Base-by-base conservation (phyloP, 92 coral and sea anemone species). In the Siderastrea siderea region DNA sequence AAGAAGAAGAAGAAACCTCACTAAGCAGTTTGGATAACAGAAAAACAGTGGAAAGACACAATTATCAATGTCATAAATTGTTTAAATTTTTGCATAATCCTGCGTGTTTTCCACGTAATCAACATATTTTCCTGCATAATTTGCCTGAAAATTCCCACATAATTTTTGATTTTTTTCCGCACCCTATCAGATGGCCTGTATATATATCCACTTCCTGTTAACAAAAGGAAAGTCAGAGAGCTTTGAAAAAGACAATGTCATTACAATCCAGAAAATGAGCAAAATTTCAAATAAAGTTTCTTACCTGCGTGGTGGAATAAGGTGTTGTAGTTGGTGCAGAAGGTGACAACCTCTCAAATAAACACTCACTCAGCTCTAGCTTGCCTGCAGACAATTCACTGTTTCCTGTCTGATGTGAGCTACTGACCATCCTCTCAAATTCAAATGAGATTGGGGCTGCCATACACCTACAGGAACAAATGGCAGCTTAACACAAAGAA, bases 361-460 rank as follows among this genome's bases (percentile, higher is more conserved):
- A 86, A 81, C 96, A 95, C 81, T 98, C 99, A 77, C 90, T 59
- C 55, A 95, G 80, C 82, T 95, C 96, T 93, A 96, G 77, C 52
- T 93, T 80, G 8, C 99, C 99, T 10, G 92, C 88, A 6, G 99
- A 91, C 52, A 93, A 71, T 66, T 98, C 99, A 71, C 96, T 81
- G 47, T 93, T 92, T 58, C 96, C 90, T 7, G 89, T 91, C 84
- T 95, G 99, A 74, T 91, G 90, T 45, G 96, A 92, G 46, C 92
- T 92, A 16, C 93, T 94, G 10, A 64, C 84, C 7, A 94, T 90
- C 67, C 88, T 84, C 68, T 98, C 99, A 78, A 93, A 84, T 14
- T 93, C 95, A 68, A 98, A 79, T 19, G 89, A 94, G 72, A 98
- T 51, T 0, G 99, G 98, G 14, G 99, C 93, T 79, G 92, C 84